Evolutionary conservation across 2,113 vertebrate genomes (phyloP), one percentile per base, ranked within the genome.

Genomic region (Phycodurus eques): DNA sequence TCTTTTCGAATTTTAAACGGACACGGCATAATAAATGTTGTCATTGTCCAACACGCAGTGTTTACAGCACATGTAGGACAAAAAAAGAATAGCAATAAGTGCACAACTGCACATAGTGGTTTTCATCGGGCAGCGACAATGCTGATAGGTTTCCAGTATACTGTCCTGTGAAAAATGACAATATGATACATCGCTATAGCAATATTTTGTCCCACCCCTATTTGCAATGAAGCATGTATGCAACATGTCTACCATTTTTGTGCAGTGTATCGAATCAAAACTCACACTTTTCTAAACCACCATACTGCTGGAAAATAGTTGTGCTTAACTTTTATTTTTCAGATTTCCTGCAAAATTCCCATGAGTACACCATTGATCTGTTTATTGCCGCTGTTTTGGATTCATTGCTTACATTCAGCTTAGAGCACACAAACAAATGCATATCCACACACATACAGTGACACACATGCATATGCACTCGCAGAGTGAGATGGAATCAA

Each of bases 401-500:
- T 44, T 64, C 19, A 44, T 2, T 64, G 39, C 8, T 42, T 65
- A 22, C 39, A 27, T 42, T 44, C 9, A 64, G 39, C 62, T 43
- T 22, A 43, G 42, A 12, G 39, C 22, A 66, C 43, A 31, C 13
- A 65, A 47, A 66, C 42, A 66, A 66, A 31, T 49, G 9, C 22
- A 49, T 31, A 17, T 66, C 64, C 64, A 39, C 10, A 49, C 39
- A 27, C 12, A 43, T 65, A 33, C 27, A 66, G n/a, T 17, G 33
- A n/a, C 31, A 31, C 4, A 70, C 51, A 10, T 72, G n/a, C 8
- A 72, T 4, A 75, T 22, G 67, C 47, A 46, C 61, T 78, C 62
- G 61, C 43, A 54, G 20, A 39, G 73, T 39, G 31, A 27, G 49
- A 47, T 74, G 65, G 76, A 82, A 76, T 76, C 60, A 67, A 79